phyloP scores from a whole-genome alignment of 2,113 vertebrate species.

The Steatornis caripensis region DNA sequence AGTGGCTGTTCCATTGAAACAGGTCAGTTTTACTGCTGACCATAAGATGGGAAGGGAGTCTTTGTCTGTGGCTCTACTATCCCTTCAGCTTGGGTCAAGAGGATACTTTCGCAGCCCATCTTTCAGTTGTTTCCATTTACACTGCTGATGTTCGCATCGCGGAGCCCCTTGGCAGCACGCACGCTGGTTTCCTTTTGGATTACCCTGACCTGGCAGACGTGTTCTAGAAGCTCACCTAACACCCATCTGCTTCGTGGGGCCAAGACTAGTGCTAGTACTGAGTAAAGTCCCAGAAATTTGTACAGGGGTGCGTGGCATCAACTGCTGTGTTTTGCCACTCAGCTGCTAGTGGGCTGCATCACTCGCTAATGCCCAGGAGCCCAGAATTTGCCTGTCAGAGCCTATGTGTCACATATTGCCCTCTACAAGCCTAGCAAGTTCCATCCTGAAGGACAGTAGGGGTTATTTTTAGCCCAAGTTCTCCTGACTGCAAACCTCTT shows the following conservation, averaged over 20 bases:
- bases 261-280: background rate
- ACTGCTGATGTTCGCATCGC: rapidly evolving
- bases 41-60: background rate
- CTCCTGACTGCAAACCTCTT: background rate
- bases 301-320: background rate
- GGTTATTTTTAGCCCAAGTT: background rate
- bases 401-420: background rate
- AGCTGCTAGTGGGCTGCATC: background rate
- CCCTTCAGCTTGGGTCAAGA: background rate
- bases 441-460: background rate
- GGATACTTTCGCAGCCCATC: background rate
- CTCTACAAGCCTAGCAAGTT: background rate
- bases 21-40: background rate
- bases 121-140: background rate
- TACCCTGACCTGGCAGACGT: background rate
- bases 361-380: background rate
- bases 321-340: background rate
- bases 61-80: background rate
- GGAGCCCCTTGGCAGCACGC: background rate
- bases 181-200: background rate
- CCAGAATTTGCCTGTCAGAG: background rate
- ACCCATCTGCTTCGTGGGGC: rapidly evolving
- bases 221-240: background rate
- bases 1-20: background rate
- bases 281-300: background rate